A percentile compares a stretch with the other conserved stretches of the same genome.
phyloP scores from a whole-genome alignment of 1,140 invertebrate species.

The Planococcus citri region DNA sequence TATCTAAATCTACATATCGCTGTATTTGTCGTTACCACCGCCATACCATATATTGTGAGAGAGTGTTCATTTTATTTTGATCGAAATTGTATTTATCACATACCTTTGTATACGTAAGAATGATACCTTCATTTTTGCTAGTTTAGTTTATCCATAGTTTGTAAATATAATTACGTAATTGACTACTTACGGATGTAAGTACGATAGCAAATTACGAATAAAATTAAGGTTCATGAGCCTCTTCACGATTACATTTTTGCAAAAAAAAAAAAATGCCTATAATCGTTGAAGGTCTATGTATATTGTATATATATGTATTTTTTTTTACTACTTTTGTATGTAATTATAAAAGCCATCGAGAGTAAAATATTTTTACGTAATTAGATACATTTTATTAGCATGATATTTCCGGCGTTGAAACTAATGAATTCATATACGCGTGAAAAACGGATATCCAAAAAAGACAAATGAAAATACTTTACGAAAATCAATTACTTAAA shows the following conservation, averaged over 20 bases:
- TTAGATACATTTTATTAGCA: not conserved
- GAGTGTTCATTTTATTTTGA: not conserved
- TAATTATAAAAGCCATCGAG: not conserved
- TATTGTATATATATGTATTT: not conserved
- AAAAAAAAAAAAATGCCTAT: conserved; percentile 7
- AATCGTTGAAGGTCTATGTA: not conserved
- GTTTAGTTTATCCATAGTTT: not conserved
- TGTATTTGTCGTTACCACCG: too few relatives aligned
- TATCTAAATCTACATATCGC: too few relatives aligned
- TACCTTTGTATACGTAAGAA: too few relatives aligned
- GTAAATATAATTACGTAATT: conserved; percentile 4
- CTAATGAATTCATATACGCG: not conserved
- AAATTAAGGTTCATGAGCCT: not conserved
- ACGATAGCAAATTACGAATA: not conserved
- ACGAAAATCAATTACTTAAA: conserved; percentile 4
- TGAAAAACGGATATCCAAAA: not conserved
- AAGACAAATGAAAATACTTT: not conserved
- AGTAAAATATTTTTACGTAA: not conserved
- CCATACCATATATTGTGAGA: not conserved
- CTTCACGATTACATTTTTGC: conserved; percentile 15
- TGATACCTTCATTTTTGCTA: not conserved
- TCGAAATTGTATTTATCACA: too few relatives aligned
- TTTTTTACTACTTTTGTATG: not conserved
- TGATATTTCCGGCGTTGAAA: not conserved
- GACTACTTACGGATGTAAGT: conserved; percentile 8